These are phyloP conservation scores for Manis crassicaudata DNA, from an alignment of 2,797 vertebrate species.

Conservation along the genomic window DNA sequence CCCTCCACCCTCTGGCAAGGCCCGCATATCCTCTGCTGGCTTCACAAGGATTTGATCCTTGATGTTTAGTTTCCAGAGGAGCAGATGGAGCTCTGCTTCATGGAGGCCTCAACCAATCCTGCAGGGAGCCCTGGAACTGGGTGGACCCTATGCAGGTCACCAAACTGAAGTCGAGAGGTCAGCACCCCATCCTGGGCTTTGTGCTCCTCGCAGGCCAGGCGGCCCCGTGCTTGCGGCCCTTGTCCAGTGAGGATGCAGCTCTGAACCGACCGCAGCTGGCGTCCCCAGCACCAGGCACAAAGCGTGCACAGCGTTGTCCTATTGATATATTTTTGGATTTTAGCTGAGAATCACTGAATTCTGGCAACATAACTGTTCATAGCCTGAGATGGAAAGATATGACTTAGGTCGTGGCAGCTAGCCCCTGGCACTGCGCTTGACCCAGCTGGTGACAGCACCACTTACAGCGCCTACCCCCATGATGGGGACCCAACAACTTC, in stretches of 20 bases:
- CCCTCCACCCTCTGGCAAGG: not conserved
- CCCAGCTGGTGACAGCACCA: not conserved
- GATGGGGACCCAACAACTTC: not conserved
- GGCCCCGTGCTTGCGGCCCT: fast-evolving
- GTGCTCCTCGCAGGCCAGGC: fast-evolving
- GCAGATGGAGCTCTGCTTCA: not conserved
- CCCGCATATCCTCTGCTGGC: fast-evolving
- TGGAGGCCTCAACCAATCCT: fast-evolving
- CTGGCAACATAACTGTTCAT: not conserved
- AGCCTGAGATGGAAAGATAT: not conserved
- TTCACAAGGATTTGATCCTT: not conserved
- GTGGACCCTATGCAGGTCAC: not conserved
- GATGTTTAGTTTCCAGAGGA: not conserved
- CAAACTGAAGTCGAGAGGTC: not conserved
- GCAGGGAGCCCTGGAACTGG: not conserved
- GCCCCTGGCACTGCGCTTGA: not conserved
- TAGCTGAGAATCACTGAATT: not conserved
- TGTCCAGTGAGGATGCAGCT: fast-evolving
- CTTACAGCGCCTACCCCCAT: not conserved
- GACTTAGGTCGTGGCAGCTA: not conserved
- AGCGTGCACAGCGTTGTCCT: fast-evolving
- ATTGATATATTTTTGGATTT: not conserved
- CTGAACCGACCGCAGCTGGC: fast-evolving
- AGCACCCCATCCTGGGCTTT: fast-evolving
- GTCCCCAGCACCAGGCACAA: not conserved